Conservation (phyloP, 2,888 invertebrate species). For the Ornithoptera priamus region DNA sequence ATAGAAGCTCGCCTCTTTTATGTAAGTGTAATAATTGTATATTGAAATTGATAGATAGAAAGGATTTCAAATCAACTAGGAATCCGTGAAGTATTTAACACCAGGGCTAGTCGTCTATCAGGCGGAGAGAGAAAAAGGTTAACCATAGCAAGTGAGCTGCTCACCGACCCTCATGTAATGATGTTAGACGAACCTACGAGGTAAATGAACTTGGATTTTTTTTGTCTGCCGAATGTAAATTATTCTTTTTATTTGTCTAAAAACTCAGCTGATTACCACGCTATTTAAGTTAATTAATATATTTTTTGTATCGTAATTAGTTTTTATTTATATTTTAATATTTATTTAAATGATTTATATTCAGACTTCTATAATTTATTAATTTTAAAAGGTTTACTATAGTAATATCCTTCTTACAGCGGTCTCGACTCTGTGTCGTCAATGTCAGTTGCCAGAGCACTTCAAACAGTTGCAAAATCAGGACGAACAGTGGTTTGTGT, state of each 20-base stretch:
- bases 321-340: too few relatives aligned
- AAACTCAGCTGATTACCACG: too few relatives aligned
- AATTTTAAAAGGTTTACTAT: background rate
- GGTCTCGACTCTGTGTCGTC: slow-evolving; percentile 84
- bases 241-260: background rate
- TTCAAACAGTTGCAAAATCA: slow-evolving; percentile 81
- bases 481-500: slow-evolving; percentile 87
- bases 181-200: slow-evolving; percentile 97
- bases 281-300: too few relatives aligned
- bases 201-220: slow-evolving; percentile 65
- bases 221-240: background rate
- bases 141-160: slow-evolving; percentile 93
- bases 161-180: slow-evolving; percentile 94
- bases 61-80: slow-evolving; percentile 89
- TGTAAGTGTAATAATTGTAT: background rate
- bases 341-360: too few relatives aligned
- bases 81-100: slow-evolving; percentile 84
- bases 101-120: slow-evolving; percentile 86
- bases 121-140: slow-evolving; percentile 95
- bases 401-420: slow-evolving; percentile 50
- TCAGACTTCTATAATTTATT: background rate
- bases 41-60: slow-evolving; percentile 81
- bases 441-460: slow-evolving; percentile 81
- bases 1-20: background rate
- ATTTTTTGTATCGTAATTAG: too few relatives aligned